Conservation (phyloP, 2,797 vertebrate species). For the Mionectes olivaceus region DNA sequence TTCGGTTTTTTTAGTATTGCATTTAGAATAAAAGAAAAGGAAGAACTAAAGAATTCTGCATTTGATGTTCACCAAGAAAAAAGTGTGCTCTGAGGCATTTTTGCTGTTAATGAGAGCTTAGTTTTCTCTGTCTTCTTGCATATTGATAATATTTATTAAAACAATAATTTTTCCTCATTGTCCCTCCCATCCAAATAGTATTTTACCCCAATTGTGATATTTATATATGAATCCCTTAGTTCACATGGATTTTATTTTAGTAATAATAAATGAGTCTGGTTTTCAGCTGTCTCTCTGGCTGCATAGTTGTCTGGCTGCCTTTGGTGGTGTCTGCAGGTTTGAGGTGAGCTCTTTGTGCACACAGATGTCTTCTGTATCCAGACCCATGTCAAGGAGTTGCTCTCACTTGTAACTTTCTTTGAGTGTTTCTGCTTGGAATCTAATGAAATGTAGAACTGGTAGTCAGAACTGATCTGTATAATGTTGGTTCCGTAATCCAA, state of each 20-base stretch:
- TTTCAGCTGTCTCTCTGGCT: background rate
- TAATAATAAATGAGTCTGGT: background rate
- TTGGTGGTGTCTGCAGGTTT: background rate
- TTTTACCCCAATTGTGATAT: background rate
- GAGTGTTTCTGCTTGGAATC: background rate
- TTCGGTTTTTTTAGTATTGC: background rate
- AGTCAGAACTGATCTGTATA: background rate
- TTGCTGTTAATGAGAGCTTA: background rate
- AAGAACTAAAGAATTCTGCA: background rate
- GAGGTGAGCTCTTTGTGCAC: background rate
- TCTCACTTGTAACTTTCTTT: background rate
- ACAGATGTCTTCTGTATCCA: background rate
- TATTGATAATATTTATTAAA: background rate
- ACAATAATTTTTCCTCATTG: background rate
- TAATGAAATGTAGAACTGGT: background rate
- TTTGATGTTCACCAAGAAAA: background rate
- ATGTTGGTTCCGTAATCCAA: accelerated
- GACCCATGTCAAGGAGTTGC: background rate
- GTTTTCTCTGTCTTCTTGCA: background rate
- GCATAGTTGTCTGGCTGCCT: background rate
- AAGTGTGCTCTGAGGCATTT: background rate
- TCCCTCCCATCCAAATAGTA: background rate
- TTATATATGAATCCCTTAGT: background rate
- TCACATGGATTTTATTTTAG: background rate
- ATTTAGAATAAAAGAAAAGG: background rate